Conservation (phyloP, 2,888 invertebrate genomes). For the Lithophane socia region DNA sequence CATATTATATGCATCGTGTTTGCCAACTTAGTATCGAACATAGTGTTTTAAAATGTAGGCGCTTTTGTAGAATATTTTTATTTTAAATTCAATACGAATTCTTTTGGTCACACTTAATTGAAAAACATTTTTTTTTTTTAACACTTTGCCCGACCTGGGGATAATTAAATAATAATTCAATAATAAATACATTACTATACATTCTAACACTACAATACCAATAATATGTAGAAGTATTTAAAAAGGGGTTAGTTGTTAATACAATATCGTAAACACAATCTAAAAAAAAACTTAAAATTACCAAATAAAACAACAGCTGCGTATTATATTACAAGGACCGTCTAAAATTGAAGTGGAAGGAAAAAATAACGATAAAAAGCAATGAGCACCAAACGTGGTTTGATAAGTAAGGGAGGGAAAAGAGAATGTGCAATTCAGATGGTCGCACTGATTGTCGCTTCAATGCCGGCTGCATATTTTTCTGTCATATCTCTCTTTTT, state of each 20-base stretch:
- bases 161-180: no score
- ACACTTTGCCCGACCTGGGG: no score
- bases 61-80: neutral
- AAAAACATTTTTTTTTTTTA: no score
- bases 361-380: conserved; percentile 54
- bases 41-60: no score
- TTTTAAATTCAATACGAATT: neutral
- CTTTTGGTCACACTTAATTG: neutral
- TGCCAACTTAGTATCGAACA: neutral
- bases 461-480: conserved; percentile 40
- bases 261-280: no score
- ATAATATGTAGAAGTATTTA: no score
- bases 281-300: neutral
- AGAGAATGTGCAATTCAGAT: conserved; percentile 53
- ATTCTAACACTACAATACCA: no score
- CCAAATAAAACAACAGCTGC: conserved; percentile 24
- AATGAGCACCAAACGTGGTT: conserved; percentile 42
- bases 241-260: neutral
- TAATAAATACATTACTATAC: no score
- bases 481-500: conserved; percentile 18
- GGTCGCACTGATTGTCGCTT: conserved; percentile 40
- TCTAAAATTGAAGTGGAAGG: conserved; percentile 41
- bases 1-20: neutral
- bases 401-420: conserved; percentile 52
- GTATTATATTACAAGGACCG: conserved; percentile 42